Percentiles rank a stretch among this genome's conserved stretches.
phyloP scores from a whole-genome alignment of 2,113 vertebrate species.

The Hypanus sabinus region DNA sequence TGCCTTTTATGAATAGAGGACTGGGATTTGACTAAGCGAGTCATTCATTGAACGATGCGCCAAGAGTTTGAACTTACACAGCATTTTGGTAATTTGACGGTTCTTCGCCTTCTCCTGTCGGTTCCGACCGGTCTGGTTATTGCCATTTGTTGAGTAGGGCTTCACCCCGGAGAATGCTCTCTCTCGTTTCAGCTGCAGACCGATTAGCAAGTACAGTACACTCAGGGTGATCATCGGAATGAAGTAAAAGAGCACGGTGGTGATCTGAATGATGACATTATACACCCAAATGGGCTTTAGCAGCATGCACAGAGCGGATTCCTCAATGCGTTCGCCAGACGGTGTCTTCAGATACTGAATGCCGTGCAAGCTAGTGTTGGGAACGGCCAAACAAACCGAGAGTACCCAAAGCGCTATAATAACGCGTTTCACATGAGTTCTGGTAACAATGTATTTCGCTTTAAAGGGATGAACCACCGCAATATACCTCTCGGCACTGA shows the following conservation, averaged over 20 bases:
- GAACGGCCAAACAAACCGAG: slow-evolving; percentile 74
- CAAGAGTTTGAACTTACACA: slow-evolving; percentile 68
- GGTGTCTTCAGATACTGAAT: slow-evolving; percentile 54
- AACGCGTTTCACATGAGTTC: slow-evolving; percentile 71
- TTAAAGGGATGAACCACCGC: slow-evolving; percentile 82
- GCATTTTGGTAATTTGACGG: slow-evolving; percentile 87
- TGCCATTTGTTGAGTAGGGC: slow-evolving; percentile 35
- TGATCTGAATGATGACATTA: slow-evolving; percentile 77
- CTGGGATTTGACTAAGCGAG: not conserved
- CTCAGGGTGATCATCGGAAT: slow-evolving; percentile 84
- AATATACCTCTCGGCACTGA: slow-evolving; percentile 84
- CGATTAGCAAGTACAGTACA: slow-evolving; percentile 78
- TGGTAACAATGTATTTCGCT: slow-evolving; percentile 79
- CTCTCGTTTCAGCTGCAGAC: slow-evolving; percentile 70
- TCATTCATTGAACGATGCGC: not conserved
- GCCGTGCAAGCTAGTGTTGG: slow-evolving; percentile 87
- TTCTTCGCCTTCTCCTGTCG: slow-evolving; percentile 62
- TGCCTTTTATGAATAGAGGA: not conserved
- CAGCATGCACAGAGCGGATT: slow-evolving; percentile 66
- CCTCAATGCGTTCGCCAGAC: slow-evolving; percentile 51
- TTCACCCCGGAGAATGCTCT: slow-evolving; percentile 63
- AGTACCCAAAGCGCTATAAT: slow-evolving; percentile 70
- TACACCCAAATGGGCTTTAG: slow-evolving; percentile 70
- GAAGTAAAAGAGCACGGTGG: slow-evolving; percentile 79
- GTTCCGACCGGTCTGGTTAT: slow-evolving; percentile 46